These are phyloP conservation scores for Eublepharis macularius DNA, from an alignment of 2,113 vertebrate species.

Conservation along the genomic window DNA sequence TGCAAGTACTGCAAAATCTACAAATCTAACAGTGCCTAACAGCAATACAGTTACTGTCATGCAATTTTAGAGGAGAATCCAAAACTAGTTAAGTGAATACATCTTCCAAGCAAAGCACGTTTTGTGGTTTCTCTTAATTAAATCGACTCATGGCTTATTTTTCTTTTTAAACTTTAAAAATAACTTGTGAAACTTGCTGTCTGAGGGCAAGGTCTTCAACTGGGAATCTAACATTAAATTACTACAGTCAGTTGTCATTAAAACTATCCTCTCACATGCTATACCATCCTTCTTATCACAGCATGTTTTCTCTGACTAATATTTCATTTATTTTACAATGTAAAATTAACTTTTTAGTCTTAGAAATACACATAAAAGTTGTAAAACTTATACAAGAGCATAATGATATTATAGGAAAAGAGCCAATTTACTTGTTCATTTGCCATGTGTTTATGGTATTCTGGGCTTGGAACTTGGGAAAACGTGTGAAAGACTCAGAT, in stretches of 20 bases:
- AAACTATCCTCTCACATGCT: background rate
- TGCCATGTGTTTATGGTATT: conserved; percentile 37
- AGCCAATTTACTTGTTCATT: conserved; percentile 34
- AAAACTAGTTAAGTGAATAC: background rate
- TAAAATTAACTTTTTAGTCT: background rate
- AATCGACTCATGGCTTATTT: background rate
- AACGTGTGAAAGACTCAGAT: conserved; percentile 33
- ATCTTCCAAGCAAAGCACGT: conserved; percentile 2
- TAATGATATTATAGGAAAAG: conserved; percentile 1
- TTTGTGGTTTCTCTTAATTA: background rate
- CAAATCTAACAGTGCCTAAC: background rate
- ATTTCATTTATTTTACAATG: conserved; percentile 11
- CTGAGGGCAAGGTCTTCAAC: background rate
- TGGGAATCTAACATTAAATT: background rate
- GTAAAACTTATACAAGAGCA: conserved; percentile 8
- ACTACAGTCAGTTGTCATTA: background rate
- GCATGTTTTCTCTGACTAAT: background rate
- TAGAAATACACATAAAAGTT: conserved; percentile 18
- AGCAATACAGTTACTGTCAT: background rate
- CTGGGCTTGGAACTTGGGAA: background rate
- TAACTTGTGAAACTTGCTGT: background rate
- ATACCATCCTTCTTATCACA: background rate
- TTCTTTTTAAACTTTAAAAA: background rate
- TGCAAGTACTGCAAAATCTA: background rate
- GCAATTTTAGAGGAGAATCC: background rate